phyloP scores from a whole-genome alignment of 2,797 vertebrate genomes.

The Pangasius sanitwongsei region DNA sequence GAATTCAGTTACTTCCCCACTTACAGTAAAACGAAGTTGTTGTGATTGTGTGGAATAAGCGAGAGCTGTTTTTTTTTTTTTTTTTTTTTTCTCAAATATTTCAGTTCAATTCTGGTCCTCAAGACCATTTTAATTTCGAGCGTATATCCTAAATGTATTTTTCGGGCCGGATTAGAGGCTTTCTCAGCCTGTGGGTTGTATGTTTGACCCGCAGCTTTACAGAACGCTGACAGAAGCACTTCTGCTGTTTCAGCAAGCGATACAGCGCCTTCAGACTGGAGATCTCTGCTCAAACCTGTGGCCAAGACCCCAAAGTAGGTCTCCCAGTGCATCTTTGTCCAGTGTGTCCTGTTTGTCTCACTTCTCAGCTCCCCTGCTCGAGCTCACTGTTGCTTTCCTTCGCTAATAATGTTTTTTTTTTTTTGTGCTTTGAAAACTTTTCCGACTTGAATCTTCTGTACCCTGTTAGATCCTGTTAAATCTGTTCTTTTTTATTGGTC shows the following conservation, averaged over 20 bases:
- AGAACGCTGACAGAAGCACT: background rate
- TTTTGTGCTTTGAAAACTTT: background rate
- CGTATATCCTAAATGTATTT: background rate
- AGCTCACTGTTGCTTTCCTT: background rate
- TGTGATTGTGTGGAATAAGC: too few species aligned
- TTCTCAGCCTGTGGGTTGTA: background rate
- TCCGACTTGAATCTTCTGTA: background rate
- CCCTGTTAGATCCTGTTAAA: too few species aligned
- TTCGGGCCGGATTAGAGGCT: background rate
- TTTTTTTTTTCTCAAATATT: too few species aligned
- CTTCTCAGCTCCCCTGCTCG: background rate
- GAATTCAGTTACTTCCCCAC: too few species aligned
- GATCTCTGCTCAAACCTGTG: conserved; percentile 82
- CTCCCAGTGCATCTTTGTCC: background rate
- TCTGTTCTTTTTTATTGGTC: conserved; percentile 38
- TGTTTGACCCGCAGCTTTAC: background rate
- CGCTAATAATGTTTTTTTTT: background rate
- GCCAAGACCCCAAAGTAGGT: conserved; percentile 74
- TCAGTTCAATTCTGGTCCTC: too few species aligned
- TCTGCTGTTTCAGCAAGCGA: conserved; percentile 54
- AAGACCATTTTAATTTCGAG: too few species aligned
- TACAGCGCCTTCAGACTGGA: conserved; percentile 81
- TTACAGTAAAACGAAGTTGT: too few species aligned
- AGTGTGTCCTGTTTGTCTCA: background rate
- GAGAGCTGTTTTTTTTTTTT: too few species aligned